Percentiles rank a stretch among this genome's conserved stretches.
Conservation (phyloP, 2,113 vertebrate species). For the Microtus oregoni region DNA sequence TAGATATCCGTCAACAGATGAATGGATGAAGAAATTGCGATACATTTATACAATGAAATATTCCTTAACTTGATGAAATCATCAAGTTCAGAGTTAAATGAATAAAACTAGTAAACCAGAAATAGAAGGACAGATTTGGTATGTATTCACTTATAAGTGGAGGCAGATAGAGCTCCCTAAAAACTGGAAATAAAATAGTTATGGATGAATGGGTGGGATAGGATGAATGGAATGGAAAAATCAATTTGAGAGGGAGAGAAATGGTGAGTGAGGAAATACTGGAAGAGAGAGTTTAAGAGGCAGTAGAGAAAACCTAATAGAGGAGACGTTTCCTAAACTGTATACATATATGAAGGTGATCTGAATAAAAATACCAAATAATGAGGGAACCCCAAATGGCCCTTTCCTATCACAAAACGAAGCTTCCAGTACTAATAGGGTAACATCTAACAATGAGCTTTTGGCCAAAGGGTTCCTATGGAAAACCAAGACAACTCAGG, state of each 20-base stretch:
- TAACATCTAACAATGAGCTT: background rate
- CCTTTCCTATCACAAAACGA: background rate
- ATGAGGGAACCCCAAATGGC: background rate
- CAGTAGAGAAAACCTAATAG: background rate
- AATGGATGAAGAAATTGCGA: background rate
- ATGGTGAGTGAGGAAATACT: background rate
- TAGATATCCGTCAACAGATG: background rate
- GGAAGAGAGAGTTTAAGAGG: background rate
- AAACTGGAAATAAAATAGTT: background rate
- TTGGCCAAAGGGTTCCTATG: background rate
- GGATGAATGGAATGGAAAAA: too few relatives aligned
- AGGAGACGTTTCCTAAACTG: background rate
- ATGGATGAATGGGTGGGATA: background rate
- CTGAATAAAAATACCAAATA: background rate
- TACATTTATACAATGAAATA: background rate
- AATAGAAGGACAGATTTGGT: background rate
- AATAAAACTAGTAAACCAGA: background rate
- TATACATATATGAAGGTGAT: background rate
- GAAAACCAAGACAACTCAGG: background rate
- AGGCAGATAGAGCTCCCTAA: too few relatives aligned
- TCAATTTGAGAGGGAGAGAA: too few relatives aligned
- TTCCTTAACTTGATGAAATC: background rate
- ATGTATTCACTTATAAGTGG: background rate
- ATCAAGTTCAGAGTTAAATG: background rate
- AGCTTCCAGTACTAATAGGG: background rate